Conservation (phyloP, 2,113 vertebrate species). For the Serilophus lunatus region DNA sequence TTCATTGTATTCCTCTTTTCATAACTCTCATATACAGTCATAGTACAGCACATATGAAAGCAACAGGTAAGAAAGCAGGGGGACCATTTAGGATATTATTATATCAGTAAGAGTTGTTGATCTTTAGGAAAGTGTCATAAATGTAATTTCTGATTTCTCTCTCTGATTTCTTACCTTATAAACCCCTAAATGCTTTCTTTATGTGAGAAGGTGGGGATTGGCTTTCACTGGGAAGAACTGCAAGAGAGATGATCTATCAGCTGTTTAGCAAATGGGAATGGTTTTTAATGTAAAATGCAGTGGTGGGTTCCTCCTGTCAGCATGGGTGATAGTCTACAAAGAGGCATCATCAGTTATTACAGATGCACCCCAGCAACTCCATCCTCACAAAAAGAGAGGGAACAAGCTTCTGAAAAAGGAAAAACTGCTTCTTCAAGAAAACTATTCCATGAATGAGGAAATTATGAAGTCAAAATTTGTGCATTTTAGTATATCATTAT, state of each 20-base stretch:
- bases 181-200: background rate
- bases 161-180: background rate
- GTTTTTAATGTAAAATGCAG: background rate
- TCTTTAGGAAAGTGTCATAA: background rate
- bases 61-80: background rate
- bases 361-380: accelerated
- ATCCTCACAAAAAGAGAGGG: background rate
- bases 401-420: background rate
- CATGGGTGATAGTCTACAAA: background rate
- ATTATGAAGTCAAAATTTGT: background rate
- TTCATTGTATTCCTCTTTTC: background rate
- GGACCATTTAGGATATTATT: background rate
- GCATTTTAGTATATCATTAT: background rate
- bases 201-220: accelerated
- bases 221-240: background rate
- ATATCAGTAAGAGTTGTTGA: background rate
- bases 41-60: background rate
- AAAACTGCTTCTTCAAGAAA: background rate
- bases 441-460: accelerated
- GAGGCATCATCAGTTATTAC: background rate
- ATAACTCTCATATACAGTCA: background rate
- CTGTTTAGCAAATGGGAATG: background rate
- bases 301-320: background rate
- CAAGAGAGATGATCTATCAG: background rate
- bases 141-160: background rate